A percentile compares a stretch with the other conserved stretches of the same genome.
These are phyloP conservation scores for Anticlea derivata DNA, from an alignment of 2,888 invertebrate genomes.

Conservation along the genomic window DNA sequence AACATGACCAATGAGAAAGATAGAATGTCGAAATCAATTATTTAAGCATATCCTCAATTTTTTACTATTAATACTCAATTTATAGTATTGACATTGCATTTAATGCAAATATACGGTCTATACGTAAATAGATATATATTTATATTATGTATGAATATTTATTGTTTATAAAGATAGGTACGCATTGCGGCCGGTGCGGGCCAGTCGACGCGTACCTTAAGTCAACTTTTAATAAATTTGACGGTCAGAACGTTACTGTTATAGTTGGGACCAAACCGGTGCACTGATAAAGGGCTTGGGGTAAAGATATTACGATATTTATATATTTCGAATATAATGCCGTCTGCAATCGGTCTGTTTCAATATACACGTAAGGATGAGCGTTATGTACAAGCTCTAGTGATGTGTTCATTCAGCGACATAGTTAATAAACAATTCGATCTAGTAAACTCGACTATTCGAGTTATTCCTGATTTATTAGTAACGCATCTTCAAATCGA, in stretches of 20 bases:
- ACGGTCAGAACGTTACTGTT: slow-evolving; percentile 22
- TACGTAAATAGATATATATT: slow-evolving; percentile 65
- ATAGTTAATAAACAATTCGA: no score
- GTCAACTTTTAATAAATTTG: slow-evolving; percentile 26
- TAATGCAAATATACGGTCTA: slow-evolving; percentile 69
- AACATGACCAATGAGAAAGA: no score
- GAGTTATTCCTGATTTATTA: no score
- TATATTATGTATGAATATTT: slow-evolving; percentile 44
- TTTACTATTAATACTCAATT: no score
- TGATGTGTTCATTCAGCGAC: slow-evolving; percentile 6
- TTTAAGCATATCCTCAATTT: slow-evolving; percentile 74
- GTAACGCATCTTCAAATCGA: no score
- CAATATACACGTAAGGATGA: slow-evolving; percentile 51
- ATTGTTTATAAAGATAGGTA: slow-evolving; percentile 36
- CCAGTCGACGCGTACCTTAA: no score
- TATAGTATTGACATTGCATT: slow-evolving; percentile 60
- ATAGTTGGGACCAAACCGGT: slow-evolving; percentile 79
- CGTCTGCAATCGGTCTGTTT: slow-evolving; percentile 61
- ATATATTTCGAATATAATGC: slow-evolving; percentile 45
- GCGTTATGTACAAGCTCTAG: slow-evolving; percentile 42
- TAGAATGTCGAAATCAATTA: slow-evolving; percentile 65
- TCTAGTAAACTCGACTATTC: no score
- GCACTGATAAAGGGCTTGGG: slow-evolving; percentile 65
- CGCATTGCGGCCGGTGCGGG: no score
- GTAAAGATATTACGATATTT: slow-evolving; percentile 53